phyloP scores from a whole-genome alignment of 92 coral and sea anemone genomes.

The Zoanthus sansibaricus region DNA sequence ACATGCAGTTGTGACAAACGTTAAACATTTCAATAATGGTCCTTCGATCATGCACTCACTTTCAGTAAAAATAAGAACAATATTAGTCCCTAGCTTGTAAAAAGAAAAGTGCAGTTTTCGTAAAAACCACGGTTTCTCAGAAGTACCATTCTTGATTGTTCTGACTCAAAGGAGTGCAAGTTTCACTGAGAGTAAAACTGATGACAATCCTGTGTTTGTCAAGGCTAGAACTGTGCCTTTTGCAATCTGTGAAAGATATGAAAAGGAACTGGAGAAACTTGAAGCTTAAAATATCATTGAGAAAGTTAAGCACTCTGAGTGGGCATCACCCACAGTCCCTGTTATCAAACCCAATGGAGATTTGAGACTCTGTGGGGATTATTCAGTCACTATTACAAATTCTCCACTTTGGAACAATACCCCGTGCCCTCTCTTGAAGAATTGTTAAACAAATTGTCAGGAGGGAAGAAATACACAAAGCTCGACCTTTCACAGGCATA shows the following conservation, averaged over 20 bases:
- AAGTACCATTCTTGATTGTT: too few species aligned
- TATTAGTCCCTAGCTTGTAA: too few species aligned
- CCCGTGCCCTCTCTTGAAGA: constrained; percentile 66
- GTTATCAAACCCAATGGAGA: constrained; percentile 58
- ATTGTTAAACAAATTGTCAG: constrained; percentile 31
- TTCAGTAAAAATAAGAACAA: too few species aligned
- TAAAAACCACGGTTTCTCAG: too few species aligned
- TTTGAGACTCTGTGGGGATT: constrained; percentile 59
- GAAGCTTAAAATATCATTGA: not conserved
- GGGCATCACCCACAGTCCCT: constrained; percentile 67
- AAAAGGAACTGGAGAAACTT: not conserved
- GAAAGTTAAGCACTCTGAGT: constrained; percentile 44
- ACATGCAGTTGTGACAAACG: too few species aligned
- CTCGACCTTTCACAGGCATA: constrained; percentile 40
- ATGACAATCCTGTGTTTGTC: not conserved
- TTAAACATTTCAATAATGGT: too few species aligned
- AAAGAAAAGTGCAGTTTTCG: too few species aligned
- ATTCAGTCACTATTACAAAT: constrained; percentile 58
- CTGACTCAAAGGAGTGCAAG: constrained; percentile 36
- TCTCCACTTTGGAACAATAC: constrained; percentile 57
- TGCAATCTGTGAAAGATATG: not conserved
- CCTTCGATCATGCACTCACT: too few species aligned
- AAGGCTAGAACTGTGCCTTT: not conserved
- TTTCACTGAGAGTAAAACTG: not conserved
- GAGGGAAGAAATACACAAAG: constrained; percentile 47